These are phyloP conservation scores for Macrophya alboannulata DNA, from an alignment of 2,888 invertebrate species.

Conservation along the genomic window DNA sequence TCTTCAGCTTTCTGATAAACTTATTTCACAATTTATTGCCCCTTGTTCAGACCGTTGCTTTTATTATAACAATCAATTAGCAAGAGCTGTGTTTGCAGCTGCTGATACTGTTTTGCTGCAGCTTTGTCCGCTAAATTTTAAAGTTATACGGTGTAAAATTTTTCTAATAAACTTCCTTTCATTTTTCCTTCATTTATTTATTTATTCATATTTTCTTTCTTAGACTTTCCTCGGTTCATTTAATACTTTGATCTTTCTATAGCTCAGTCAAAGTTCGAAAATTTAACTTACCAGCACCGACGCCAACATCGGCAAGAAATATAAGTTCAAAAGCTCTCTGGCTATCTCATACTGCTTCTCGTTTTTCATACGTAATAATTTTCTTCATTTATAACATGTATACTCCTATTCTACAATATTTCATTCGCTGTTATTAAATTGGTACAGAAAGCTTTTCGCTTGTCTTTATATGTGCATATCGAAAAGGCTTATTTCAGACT, in stretches of 20 bases:
- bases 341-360: background rate
- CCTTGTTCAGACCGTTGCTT: background rate
- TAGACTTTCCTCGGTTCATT: background rate
- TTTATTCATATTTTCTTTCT: background rate
- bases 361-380: constrained; percentile 9
- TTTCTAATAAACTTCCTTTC: constrained; percentile 7
- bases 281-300: background rate
- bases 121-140: background rate
- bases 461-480: no score
- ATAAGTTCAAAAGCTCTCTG: constrained; percentile 6
- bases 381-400: no score
- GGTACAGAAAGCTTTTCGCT: no score
- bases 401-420: background rate
- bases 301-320: background rate
- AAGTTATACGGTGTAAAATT: constrained; percentile 17
- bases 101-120: background rate
- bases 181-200: background rate
- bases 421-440: background rate
- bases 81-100: background rate
- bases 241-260: constrained; percentile 3
- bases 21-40: constrained; percentile 3
- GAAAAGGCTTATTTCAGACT: background rate
- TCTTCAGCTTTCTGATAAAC: background rate
- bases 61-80: constrained; percentile 25
- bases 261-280: constrained; percentile 2